These are phyloP conservation scores for Alethe castanea DNA, from an alignment of 2,113 vertebrate species.

Conservation along the genomic window DNA sequence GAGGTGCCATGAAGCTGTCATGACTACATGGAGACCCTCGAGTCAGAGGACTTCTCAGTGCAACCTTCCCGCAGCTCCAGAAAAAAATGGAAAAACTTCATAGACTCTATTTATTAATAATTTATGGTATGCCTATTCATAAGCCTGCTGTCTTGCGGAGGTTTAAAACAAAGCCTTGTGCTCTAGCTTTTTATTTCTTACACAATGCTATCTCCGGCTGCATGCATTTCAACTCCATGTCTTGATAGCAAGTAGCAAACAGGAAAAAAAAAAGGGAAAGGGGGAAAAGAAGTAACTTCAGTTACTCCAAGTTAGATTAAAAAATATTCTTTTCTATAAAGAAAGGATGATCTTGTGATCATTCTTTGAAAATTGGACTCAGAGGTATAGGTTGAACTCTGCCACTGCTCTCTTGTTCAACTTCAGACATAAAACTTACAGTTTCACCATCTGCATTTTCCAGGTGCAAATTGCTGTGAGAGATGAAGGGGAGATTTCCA, in stretches of 20 bases:
- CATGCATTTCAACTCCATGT: background rate
- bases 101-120: slow-evolving; percentile 7
- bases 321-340: background rate
- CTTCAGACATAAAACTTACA: background rate
- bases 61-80: background rate
- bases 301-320: background rate
- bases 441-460: background rate
- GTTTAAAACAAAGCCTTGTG: background rate
- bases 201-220: background rate
- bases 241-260: background rate
- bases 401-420: background rate
- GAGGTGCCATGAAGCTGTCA: background rate
- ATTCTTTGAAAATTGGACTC: background rate
- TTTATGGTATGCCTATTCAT: background rate
- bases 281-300: background rate
- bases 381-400: background rate
- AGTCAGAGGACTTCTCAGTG: background rate
- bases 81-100: background rate
- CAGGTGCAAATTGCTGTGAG: background rate
- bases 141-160: background rate
- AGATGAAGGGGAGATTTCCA: background rate
- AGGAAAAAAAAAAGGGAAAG: background rate
- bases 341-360: background rate
- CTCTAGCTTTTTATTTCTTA: background rate
- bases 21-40: background rate